Base-by-base conservation (phyloP, 2,888 invertebrate species). In the Torymus aiolomorphi region DNA sequence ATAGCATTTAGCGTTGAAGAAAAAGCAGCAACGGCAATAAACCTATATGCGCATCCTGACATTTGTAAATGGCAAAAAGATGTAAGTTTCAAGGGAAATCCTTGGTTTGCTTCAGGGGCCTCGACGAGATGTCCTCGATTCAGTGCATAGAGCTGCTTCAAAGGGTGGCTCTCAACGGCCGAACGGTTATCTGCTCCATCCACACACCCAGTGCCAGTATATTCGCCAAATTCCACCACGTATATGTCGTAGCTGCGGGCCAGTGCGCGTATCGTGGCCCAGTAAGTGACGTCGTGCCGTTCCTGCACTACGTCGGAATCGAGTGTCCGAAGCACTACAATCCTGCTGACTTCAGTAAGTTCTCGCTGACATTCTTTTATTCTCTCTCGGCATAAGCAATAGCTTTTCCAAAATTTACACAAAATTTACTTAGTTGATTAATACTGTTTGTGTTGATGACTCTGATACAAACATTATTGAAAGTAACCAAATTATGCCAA, bases 121-220 rank as follows among this genome's bases (percentile, higher is more conserved):
- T 98, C 79, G 98, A 98, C 88, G 97, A 98, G 89, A 92, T 97
- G 63, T 96, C 98, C 0, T 96, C 97, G 81, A 94, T 95, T 13
- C 97, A 98, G 83, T 98, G 98, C 88, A 94, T 98, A 18, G 93
- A 95, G 0, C 91, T 98, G 18, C 91, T 98, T n/a, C 96, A 96
- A 88, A 93, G 94, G 42, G 93, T 98, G 69, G 97, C 98, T 0
- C 74, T 84, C 61, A 95, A 95, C 0, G 98, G 98, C 0, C 92
- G 98, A 51, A 98, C 98, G 0, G 95, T 98, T 8, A 94, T 98
- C 77, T 98, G 98, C 88, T 98, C 98, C 0, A 94, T 98, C 71
- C 98, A 98, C 91, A 98, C 98, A n/a, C 98, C 98, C 0, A 97
- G 97, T 82, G 98, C 98, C 0, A 95, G 95, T 84, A 92, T 98